Conservation (phyloP, 2,888 invertebrate species). For the Cephus nigrinus region DNA sequence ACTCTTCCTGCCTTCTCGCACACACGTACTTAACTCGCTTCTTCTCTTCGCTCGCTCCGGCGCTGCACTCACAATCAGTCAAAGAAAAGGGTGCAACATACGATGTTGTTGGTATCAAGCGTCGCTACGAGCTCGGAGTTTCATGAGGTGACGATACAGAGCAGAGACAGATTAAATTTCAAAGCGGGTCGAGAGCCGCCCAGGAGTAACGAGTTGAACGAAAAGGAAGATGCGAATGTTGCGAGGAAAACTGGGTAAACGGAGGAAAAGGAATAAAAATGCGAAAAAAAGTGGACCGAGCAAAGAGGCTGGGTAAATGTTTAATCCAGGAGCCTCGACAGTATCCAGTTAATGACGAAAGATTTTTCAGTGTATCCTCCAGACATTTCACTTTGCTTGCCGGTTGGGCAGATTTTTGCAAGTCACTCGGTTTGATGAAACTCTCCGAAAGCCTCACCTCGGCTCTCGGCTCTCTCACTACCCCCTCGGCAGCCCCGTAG, state of each 20-base stretch:
- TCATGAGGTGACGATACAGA: not conserved
- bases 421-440: conserved; percentile 45
- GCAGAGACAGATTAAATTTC: not conserved
- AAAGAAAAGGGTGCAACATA: not conserved
- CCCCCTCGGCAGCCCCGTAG: not conserved
- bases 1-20: not conserved
- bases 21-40: too few species aligned
- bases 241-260: not conserved
- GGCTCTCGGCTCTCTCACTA: not conserved
- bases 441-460: not conserved
- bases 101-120: not conserved
- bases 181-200: not conserved
- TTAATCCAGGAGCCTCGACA: not conserved
- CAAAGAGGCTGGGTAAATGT: not conserved
- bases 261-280: not conserved
- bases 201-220: not conserved
- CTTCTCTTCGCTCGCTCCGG: too few species aligned
- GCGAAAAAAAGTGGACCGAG: not conserved
- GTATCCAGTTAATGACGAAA: not conserved
- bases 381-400: not conserved
- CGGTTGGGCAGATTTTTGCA: conserved; percentile 22
- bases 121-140: not conserved
- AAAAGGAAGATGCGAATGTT: not conserved
- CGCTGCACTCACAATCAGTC: too few species aligned
- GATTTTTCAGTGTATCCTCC: not conserved